Conservation (phyloP, 2,113 vertebrate species). For the Brevimyrus niger region DNA sequence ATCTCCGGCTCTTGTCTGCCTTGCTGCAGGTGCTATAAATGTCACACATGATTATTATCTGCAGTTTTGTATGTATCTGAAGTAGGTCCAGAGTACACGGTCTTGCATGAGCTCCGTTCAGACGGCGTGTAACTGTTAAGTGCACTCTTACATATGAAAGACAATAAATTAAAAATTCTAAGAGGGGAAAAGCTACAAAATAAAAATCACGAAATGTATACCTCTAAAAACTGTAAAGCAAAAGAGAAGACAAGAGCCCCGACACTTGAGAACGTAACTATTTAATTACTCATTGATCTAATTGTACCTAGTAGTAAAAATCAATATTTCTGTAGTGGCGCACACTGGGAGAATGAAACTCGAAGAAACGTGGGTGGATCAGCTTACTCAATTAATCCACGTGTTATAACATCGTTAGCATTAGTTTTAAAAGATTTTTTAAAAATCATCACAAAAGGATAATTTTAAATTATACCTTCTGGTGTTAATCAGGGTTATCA, state of each 20-base stretch:
- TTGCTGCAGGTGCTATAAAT: conserved; percentile 4
- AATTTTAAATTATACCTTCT: background rate
- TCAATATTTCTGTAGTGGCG: background rate
- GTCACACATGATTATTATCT: background rate
- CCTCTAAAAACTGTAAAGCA: background rate
- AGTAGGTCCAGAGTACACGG: background rate
- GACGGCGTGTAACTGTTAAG: background rate
- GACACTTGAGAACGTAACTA: background rate
- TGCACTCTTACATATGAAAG: background rate
- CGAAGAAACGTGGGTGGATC: background rate
- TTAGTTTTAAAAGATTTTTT: background rate
- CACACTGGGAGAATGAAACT: background rate
- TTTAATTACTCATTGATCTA: background rate
- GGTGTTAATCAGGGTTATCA: background rate
- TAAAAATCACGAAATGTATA: background rate
- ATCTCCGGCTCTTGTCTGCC: background rate
- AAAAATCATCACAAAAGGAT: background rate
- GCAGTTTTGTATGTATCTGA: background rate
- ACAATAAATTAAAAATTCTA: background rate
- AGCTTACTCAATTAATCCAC: background rate
- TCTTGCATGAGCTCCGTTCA: background rate
- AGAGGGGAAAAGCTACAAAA: background rate
- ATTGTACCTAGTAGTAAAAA: background rate
- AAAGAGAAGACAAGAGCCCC: background rate
- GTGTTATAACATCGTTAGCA: background rate